Evolutionary conservation across 2,113 vertebrate species (phyloP), one percentile per base, ranked within the genome.

Genomic region (Planiliza haematocheilus): DNA sequence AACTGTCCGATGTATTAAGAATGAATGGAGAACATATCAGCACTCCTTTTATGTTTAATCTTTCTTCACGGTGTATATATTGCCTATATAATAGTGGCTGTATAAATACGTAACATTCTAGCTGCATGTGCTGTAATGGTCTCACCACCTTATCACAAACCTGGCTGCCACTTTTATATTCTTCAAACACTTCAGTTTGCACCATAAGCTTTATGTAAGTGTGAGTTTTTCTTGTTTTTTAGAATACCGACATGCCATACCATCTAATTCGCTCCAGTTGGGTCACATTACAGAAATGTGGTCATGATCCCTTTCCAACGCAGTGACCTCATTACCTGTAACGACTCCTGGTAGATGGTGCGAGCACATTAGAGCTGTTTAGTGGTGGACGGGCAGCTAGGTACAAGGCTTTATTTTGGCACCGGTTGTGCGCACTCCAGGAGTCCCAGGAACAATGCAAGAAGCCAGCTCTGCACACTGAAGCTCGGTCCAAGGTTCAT

Each of bases 301-400:
- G 52, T 86, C 55, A 46, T 36, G 60, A 86, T 86, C 77, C 49
- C 60, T 64, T 89, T 84, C 73, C 83, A 86, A 60, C 56, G 59
- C 48, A 24, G 52, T 88, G 83, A 89, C 84, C 86, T 92, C 88
- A 91, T 87, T 83, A 88, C 81, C 81, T 82, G 81, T 79, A 70
- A 84, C 83, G 84, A 82, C 74, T 82, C 61, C 65, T 42, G 3
- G 77, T 76, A 39, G 69, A 85, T 83, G 86, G 24, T 83, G 74
- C 72, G 80, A 84, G 83, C 75, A 75, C 73, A 81, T 88, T 82
- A 72, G 74, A 58, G 65, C 79, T 77, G 70, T 83, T 85, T 84
- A 65, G 68, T 57, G 55, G 43, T 67, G 65, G 20, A 52, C 53
- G 77, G 83, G 65, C 67, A 74, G 38, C 24, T 60, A 75, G 63